These are phyloP conservation scores for Asteroscopus sphinx DNA, from an alignment of 2,888 invertebrate genomes.

Conservation along the genomic window DNA sequence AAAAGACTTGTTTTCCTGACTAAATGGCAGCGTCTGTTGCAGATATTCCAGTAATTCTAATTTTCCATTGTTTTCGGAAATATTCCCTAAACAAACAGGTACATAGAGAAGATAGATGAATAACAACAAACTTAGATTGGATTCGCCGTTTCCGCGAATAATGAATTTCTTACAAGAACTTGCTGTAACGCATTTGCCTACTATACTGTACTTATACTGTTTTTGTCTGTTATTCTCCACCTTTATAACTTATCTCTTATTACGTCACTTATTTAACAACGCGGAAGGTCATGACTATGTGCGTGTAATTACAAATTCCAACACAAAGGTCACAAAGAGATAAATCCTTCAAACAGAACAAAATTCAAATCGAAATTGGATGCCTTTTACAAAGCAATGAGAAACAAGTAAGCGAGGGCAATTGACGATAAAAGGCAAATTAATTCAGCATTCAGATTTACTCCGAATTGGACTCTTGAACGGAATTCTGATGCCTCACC, in stretches of 20 bases:
- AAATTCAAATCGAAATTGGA: slow-evolving; percentile 20
- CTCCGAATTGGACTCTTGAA: slow-evolving; percentile 12
- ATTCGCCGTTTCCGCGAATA: slow-evolving; percentile 18
- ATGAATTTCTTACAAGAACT: too few relatives aligned
- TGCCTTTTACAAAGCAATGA: slow-evolving; percentile 36
- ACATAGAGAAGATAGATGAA: neutral
- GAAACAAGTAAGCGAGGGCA: slow-evolving; percentile 13
- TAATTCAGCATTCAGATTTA: slow-evolving; percentile 25
- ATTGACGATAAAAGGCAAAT: slow-evolving; percentile 25
- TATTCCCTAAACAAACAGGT: neutral
- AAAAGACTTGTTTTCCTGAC: too few relatives aligned
- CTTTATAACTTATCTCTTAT: too few relatives aligned
- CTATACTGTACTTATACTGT: too few relatives aligned
- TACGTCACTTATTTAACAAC: too few relatives aligned
- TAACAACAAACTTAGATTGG: slow-evolving; percentile 39
- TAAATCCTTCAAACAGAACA: slow-evolving; percentile 21
- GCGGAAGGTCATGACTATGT: neutral
- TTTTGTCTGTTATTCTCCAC: too few relatives aligned
- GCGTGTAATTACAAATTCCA: neutral
- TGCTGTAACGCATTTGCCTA: too few relatives aligned
- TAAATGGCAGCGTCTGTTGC: too few relatives aligned
- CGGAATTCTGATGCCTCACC: slow-evolving; percentile 34
- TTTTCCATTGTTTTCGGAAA: neutral
- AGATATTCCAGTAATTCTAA: neutral
- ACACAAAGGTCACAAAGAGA: slow-evolving; percentile 9